Conservation (phyloP, 2,113 vertebrate species). For the Nyctibius bracteatus region DNA sequence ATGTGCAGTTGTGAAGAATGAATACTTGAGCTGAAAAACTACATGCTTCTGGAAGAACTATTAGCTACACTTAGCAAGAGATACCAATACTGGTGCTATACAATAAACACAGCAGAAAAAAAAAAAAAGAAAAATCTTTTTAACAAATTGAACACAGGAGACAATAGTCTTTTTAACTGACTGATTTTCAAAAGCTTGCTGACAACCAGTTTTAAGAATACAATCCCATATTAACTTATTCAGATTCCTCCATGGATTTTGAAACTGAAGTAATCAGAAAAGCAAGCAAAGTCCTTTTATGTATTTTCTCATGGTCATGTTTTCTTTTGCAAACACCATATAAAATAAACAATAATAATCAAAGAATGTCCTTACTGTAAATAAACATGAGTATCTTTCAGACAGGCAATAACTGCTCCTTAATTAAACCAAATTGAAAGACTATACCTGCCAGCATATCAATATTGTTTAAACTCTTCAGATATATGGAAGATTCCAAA, state of each 20-base stretch:
- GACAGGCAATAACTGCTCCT: not conserved
- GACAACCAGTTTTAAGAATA: not conserved
- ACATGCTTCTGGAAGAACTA: not conserved
- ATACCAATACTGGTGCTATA: not conserved
- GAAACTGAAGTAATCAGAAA: not conserved
- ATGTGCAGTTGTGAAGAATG: not conserved
- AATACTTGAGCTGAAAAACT: not conserved
- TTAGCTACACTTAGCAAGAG: not conserved
- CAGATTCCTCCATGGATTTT: not conserved
- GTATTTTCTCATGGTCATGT: not conserved
- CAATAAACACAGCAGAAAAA: not conserved
- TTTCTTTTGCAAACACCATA: not conserved
- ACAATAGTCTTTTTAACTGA: not conserved
- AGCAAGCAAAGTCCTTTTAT: not conserved
- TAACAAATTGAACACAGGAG: not conserved
- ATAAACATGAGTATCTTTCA: not conserved
- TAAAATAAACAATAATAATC: not conserved
- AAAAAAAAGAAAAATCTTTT: not conserved
- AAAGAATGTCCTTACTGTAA: not conserved
- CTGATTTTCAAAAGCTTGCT: not conserved
- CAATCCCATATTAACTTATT: not conserved
- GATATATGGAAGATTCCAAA: not conserved
- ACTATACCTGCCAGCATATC: not conserved
- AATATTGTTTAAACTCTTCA: not conserved
- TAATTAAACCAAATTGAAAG: not conserved